These are phyloP conservation scores for Brachypodius melanocephalos DNA, from an alignment of 2,113 vertebrate genomes.

Conservation along the genomic window DNA sequence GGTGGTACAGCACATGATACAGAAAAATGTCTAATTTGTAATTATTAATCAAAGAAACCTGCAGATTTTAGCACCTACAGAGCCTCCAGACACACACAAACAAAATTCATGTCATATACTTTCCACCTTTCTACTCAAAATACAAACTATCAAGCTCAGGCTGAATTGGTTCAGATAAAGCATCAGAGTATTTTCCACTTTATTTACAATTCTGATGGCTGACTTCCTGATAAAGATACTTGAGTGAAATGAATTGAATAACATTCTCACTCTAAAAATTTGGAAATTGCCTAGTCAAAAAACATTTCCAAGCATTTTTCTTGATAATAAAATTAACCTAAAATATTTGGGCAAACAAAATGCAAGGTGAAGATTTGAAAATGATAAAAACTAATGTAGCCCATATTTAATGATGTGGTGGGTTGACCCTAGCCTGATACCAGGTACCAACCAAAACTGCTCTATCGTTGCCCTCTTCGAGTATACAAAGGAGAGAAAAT, in stretches of 20 bases:
- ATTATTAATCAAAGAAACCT: neutral
- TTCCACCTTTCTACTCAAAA: neutral
- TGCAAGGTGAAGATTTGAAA: neutral
- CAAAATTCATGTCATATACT: neutral
- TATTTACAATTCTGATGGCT: neutral
- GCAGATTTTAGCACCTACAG: neutral
- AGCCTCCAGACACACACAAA: neutral
- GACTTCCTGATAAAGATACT: neutral
- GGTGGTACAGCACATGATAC: neutral
- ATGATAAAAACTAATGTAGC: neutral
- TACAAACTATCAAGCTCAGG: neutral
- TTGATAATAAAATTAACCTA: neutral
- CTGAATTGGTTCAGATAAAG: neutral
- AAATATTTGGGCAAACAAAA: neutral
- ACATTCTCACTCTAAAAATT: neutral
- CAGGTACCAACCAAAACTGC: neutral
- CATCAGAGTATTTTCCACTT: neutral
- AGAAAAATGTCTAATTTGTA: neutral
- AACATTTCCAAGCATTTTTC: neutral
- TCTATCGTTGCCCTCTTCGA: neutral
- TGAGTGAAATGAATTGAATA: neutral
- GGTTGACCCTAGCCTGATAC: neutral
- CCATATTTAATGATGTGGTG: neutral
- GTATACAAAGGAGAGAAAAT: neutral
- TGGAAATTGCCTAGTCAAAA: neutral